phyloP scores from a whole-genome alignment of 1,140 invertebrate genomes.

The Steinernema feltiae region DNA sequence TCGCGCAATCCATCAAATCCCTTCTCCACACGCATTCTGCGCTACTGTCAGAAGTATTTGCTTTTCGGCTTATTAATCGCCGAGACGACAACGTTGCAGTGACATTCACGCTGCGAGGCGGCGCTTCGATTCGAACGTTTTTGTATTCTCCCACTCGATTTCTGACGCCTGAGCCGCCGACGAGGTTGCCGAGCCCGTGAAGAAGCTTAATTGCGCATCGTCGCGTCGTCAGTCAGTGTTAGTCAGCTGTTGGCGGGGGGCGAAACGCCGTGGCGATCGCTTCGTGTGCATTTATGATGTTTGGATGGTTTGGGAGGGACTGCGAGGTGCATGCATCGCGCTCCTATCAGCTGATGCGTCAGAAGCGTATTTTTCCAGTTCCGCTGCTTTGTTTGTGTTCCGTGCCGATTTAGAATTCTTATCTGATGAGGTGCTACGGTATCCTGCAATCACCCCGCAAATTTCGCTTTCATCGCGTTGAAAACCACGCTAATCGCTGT shows the following conservation, averaged over 20 bases:
- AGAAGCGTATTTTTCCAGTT: neutral
- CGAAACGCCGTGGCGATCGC: neutral
- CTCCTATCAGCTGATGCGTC: neutral
- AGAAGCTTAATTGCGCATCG: neutral
- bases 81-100: neutral
- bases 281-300: neutral
- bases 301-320: neutral
- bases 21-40: neutral
- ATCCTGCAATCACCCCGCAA: too few species aligned
- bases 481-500: too few species aligned
- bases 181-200: neutral
- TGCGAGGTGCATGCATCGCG: neutral
- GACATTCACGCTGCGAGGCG: neutral
- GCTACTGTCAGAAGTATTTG: slow-evolving; percentile 5
- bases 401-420: too few species aligned
- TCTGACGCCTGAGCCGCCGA: too few species aligned
- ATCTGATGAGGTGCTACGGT: too few species aligned
- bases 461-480: too few species aligned
- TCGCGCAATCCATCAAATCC: neutral
- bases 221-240: neutral
- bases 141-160: too few species aligned
- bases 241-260: neutral
- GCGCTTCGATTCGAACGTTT: too few species aligned
- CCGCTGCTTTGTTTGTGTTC: too few species aligned
- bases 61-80: neutral